A percentile compares a stretch with the other conserved stretches of the same genome.
Evolutionary conservation across 2,888 invertebrate species (phyloP).

Genomic region (Drosophila rubida): DNA sequence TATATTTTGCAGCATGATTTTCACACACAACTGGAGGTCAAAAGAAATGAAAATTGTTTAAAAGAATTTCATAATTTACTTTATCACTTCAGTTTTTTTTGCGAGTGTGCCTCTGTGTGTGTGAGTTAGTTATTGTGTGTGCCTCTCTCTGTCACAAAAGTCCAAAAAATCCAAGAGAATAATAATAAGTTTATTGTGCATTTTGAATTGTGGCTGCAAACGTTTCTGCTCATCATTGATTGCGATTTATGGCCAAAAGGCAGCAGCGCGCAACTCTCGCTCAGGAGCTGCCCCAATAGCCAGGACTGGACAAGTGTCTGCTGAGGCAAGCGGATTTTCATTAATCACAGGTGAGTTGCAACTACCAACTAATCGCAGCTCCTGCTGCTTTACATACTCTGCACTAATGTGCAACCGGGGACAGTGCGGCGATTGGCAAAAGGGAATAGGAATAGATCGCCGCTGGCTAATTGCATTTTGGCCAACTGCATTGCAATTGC

Average conservation of each 20-base stretch:
- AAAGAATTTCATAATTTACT: conserved; percentile 45
- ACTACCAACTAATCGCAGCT: conserved; percentile 23
- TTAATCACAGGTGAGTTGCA: conserved; percentile 59
- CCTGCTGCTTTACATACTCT: conserved; percentile 21
- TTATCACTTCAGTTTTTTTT: conserved; percentile 21
- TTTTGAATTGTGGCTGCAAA: conserved; percentile 49
- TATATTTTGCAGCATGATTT: conserved; percentile 45
- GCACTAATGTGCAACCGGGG: background rate
- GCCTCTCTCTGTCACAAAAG: background rate
- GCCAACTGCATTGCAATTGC: conserved; percentile 7
- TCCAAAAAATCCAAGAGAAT: background rate
- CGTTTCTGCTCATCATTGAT: conserved; percentile 62
- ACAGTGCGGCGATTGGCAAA: no score
- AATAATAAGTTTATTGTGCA: conserved; percentile 42
- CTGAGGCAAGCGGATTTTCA: conserved; percentile 41
- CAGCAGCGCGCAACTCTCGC: conserved; percentile 29
- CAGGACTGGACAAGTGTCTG: conserved; percentile 28
- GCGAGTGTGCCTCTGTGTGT: conserved; percentile 11
- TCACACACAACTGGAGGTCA: conserved; percentile 38
- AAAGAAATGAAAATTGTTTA: conserved; percentile 44
- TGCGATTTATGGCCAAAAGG: conserved; percentile 49
- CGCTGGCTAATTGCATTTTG: conserved; percentile 39
- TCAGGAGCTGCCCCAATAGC: background rate
- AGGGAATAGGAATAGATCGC: background rate
- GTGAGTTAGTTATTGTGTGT: background rate